These are phyloP conservation scores for Melieria crassipennis DNA, from an alignment of 2,888 invertebrate genomes.

Conservation along the genomic window DNA sequence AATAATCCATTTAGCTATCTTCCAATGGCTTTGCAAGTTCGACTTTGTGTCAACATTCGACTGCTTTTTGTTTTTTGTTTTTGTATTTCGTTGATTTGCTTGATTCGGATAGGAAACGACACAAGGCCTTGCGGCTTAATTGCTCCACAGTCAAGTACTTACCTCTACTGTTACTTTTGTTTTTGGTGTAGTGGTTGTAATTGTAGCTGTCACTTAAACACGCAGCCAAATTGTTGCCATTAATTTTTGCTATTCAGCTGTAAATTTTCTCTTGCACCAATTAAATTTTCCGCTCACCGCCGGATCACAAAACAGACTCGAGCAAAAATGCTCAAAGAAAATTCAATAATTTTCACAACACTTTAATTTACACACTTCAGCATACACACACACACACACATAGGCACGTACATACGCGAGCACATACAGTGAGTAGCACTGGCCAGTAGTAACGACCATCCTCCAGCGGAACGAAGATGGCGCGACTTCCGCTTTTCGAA, in stretches of 20 bases:
- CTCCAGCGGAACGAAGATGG: slow-evolving; percentile 17
- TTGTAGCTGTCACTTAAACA: no score
- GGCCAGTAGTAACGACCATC: slow-evolving; percentile 13
- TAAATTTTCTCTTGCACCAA: background rate
- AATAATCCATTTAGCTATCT: no score
- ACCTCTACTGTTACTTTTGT: background rate
- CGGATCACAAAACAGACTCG: slow-evolving; percentile 3
- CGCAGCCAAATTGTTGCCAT: background rate
- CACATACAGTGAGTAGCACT: background rate
- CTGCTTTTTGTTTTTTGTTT: no score
- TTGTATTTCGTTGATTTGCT: no score
- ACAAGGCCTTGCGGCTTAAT: no score
- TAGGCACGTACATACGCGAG: background rate
- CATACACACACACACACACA: background rate
- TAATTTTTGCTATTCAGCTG: background rate
- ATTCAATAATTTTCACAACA: slow-evolving; percentile 20
- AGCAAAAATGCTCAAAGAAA: slow-evolving; percentile 13
- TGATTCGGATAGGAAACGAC: no score
- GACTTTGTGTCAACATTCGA: no score
- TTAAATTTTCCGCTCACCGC: background rate
- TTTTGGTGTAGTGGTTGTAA: background rate
- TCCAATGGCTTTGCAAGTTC: no score
- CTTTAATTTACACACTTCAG: background rate
- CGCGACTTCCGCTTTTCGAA: slow-evolving; percentile 12
- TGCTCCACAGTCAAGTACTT: no score